phyloP scores from a whole-genome alignment of 2,888 invertebrate species.

The Enchytraeus crypticus region DNA sequence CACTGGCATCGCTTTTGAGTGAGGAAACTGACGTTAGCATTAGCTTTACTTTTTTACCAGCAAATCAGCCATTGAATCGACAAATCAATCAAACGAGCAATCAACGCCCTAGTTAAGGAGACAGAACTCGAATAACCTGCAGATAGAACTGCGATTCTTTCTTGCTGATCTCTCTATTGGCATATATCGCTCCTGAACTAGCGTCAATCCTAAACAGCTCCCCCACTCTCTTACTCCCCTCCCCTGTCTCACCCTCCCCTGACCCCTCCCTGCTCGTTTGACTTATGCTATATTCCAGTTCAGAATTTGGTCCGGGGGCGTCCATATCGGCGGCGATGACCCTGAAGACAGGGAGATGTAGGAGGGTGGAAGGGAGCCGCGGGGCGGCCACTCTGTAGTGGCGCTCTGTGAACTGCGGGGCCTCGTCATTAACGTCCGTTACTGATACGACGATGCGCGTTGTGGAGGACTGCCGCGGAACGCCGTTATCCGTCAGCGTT shows the following conservation, averaged over 20 bases:
- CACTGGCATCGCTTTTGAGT: too few relatives aligned
- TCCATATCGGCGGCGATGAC: constrained; percentile 41
- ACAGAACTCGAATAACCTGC: too few relatives aligned
- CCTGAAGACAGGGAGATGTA: constrained; percentile 33
- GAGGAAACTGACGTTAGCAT: too few relatives aligned
- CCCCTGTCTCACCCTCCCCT: not conserved
- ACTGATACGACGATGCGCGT: constrained; percentile 54
- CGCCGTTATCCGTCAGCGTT: constrained; percentile 72
- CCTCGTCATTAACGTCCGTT: constrained; percentile 41
- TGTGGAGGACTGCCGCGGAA: constrained; percentile 64
- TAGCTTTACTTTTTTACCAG: too few relatives aligned
- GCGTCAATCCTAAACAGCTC: constrained; percentile 68
- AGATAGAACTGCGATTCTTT: constrained; percentile 62
- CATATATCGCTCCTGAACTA: constrained; percentile 70
- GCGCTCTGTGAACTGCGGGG: constrained; percentile 35
- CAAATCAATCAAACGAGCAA: too few relatives aligned
- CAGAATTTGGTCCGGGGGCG: constrained; percentile 44
- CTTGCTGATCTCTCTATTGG: constrained; percentile 60
- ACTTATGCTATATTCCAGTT: constrained; percentile 63
- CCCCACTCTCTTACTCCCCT: too few relatives aligned
- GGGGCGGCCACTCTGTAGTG: constrained; percentile 32
- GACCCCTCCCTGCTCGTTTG: constrained; percentile 47
- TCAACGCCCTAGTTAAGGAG: too few relatives aligned
- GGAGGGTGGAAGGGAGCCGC: constrained; percentile 14
- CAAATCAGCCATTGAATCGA: too few relatives aligned